Evolutionary conservation across 2,113 vertebrate species (phyloP), one percentile per base, ranked within the genome.

Genomic region (Corapipo altera): DNA sequence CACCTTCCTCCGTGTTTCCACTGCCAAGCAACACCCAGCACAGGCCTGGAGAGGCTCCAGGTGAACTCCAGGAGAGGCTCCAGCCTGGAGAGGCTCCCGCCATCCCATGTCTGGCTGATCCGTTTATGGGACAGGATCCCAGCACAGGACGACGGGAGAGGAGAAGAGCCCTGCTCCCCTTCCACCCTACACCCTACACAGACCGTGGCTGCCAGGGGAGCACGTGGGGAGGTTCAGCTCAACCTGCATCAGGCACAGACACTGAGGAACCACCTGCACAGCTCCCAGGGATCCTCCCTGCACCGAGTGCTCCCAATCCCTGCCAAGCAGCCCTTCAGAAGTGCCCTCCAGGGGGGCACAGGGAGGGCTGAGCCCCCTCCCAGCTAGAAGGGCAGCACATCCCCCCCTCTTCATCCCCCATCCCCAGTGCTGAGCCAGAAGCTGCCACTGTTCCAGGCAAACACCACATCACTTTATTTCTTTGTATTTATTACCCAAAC

Each of bases 81-180:
- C 27, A 5, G 33, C 48, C 70, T 5, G 23, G 19, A 21, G 70
- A 33, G 30, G 41, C 44, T 55, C 43, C 27, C 59, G 19, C 22
- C 19, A 8, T 2, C 44, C 41, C 59, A 3, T 0, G 0, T 24
- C 44, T 32, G 8, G 37, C 74, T 52, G 77, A 4, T 35, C 66
- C 32, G 3, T 12, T 57, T 11, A 27, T 0, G 3, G 77, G 32
- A 35, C 0, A 0, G 41, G 37, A 57, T 8, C 1, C 9, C 44
- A 55, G 35, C 4, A 2, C 32, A 39, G 1, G 3, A 23, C 2
- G 5, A 7, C n/a, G 9, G 28, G 16, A 8, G 24, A 7, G 17
- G 5, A n/a, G 46, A 16, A 65, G 24, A 61, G 22, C n/a, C 27
- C 17, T 3, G 1, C 35, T 69, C 9, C 35, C 22, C 59, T 61